Base-by-base conservation (phyloP, 2,113 vertebrate genomes). In the Cathartes aura region DNA sequence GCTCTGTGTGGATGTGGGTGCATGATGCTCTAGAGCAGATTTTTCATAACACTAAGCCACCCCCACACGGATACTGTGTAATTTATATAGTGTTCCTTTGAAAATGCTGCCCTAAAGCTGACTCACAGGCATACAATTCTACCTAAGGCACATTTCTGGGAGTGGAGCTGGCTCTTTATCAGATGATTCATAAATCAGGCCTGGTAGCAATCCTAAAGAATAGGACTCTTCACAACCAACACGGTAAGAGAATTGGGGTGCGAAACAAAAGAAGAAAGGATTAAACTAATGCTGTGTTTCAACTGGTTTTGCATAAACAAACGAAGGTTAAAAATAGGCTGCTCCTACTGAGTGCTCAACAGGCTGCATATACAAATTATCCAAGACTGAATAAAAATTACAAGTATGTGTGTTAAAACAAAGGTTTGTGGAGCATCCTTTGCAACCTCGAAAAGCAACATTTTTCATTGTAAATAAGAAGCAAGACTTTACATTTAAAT, bases 111-210 rank as follows among this genome's bases (percentile, higher is more conserved):
- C 94, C 94, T 89, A 21, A 43, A 96, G 94, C 96, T 97, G 95
- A 97, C 72, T 96, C 88, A 95, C 72, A 67, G 56, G 88, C 88
- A 91, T 42, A 71, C 75, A 72, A 55, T 82, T 84, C 72, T 67
- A 94, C 95, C 92, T 85, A 79, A 81, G 81, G 92, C 97, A 80
- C n/a, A 93, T 87, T 71, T 75, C 93, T 93, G 89, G 94, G 93
- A 92, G 90, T 78, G 63, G 90, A 96, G 67, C 34, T 89, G 88
- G 90, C 71, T 92, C 55, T 90, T 90, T 74, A 97, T 95, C 96
- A 93, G 75, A 95, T 95, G 87, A 96, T 97, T 95, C 96, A 96
- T 60, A 94, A 94, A 93, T 94, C 79, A 81, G 91, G 38, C 85
- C 89, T 38, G 17, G 55, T 74, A 84, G 84, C 89, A 82, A 62